Evolutionary conservation across 2,888 invertebrate species (phyloP), one percentile per base, ranked within the genome.

Genomic region (Nephrotoma guestfalica): DNA sequence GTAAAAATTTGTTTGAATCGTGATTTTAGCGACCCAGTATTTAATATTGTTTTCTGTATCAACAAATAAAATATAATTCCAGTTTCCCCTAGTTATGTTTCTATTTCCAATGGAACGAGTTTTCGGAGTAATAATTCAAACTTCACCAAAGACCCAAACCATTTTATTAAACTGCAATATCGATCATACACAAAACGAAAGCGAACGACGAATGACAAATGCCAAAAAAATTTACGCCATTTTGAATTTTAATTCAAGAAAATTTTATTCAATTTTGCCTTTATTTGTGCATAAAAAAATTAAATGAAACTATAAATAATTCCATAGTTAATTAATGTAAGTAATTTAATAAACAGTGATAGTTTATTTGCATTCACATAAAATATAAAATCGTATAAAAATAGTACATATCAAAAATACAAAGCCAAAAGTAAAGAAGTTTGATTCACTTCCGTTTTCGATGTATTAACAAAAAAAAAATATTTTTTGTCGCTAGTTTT

Each of bases 401-500:
- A 2, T 13, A 13, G 47, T 47, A 51, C 51, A 51, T 6, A 30
- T 2, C 30, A 71, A 71, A 71, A 71, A 71, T 51, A 15, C 15
- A 6, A 71, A 84, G n/a, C 41, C n/a, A 47, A 84, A 84, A 84
- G 30, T 71, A 30, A 84, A 84, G 41, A 42, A 84, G 41, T 84
- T 84, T 41, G 42, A 15, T 84, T 84, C 42, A 84, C 84, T 84
- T 84, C 84, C 84, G 84, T 84, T 84, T 84, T 84, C 84, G 84
- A 84, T 41, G 41, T 6, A 41, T 84, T 41, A 41, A 84, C 5
- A 41, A 41, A 41, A 84, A 84, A 83, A 83, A 83, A 71, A 71
- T 30, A 71, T 11, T 71, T 71, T 71, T 71, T 30, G 71, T 71
- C 71, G 71, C 71, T 71, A 41, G 6, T 71, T 83, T 83, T 83